Conservation (phyloP, 2,113 vertebrate genomes). For the Nematolebias whitei region DNA sequence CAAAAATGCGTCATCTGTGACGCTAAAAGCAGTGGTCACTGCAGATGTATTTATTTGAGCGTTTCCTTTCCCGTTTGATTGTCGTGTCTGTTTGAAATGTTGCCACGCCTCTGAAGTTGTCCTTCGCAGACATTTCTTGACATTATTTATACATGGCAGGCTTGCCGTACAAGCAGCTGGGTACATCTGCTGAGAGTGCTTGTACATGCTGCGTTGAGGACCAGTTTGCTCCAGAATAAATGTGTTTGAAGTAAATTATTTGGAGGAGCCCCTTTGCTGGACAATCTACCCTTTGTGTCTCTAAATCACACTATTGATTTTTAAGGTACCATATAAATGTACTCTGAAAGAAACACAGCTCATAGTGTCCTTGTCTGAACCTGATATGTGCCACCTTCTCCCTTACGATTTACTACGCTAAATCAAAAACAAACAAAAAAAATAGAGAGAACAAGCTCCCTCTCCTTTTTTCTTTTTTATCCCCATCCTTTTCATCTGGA, state of each 20-base stretch:
- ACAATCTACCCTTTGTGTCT: constrained; percentile 59
- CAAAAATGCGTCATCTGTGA: constrained; percentile 28
- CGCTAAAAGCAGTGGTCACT: constrained; percentile 14
- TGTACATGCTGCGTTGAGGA: constrained; percentile 58
- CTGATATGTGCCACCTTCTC: constrained; percentile 64
- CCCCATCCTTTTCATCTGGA: constrained; percentile 37
- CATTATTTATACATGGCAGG: constrained; percentile 66
- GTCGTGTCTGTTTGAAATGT: constrained; percentile 21
- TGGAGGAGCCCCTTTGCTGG: constrained; percentile 58
- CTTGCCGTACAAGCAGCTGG: constrained; percentile 48
- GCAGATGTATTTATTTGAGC: constrained; percentile 26
- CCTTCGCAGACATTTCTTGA: constrained; percentile 49
- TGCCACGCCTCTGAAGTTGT: constrained; percentile 46
- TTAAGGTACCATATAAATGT: constrained; percentile 64
- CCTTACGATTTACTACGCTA: constrained; percentile 66
- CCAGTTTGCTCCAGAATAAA: constrained; percentile 69
- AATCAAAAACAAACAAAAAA: constrained; percentile 44
- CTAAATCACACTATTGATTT: constrained; percentile 79
- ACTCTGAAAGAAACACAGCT: constrained; percentile 50
- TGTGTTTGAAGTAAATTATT: constrained; percentile 74
- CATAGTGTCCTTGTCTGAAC: constrained; percentile 54
- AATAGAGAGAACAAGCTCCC: constrained; percentile 28
- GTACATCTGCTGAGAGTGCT: constrained; percentile 49
- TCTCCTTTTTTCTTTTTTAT: neutral
- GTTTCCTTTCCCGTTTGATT: constrained; percentile 9